Evolutionary conservation across 1,140 invertebrate species (phyloP).

Genomic region (Heterodera carotae): DNA sequence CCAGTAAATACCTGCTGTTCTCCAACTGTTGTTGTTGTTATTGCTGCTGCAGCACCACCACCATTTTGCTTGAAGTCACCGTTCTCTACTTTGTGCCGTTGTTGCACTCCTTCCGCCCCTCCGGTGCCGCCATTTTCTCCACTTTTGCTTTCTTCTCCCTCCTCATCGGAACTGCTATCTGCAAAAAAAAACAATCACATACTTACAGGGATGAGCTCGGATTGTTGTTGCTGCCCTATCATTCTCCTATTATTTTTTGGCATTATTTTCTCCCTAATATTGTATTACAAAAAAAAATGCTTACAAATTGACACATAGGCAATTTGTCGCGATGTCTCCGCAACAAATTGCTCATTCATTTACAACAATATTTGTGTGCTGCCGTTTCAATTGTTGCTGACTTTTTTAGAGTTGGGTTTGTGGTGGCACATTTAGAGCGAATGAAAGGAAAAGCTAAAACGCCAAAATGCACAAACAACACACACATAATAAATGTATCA

Average conservation of each 20-base stretch:
- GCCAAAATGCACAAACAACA: no score
- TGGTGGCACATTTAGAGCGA: no score
- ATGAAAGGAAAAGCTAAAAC: no score
- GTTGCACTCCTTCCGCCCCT: no score
- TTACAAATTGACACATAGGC: constrained; percentile 54
- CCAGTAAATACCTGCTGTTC: no score
- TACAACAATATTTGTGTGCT: neutral
- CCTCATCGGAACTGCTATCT: constrained; percentile 61
- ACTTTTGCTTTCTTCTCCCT: constrained; percentile 37
- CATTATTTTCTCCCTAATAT: neutral
- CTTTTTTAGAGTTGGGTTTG: no score
- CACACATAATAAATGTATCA: no score
- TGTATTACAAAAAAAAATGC: neutral
- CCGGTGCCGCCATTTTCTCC: neutral
- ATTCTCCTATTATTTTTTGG: neutral
- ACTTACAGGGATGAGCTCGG: no score
- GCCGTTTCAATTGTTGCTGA: constrained; percentile 1
- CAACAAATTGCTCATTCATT: constrained; percentile 54
- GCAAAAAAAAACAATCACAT: constrained; percentile 32
- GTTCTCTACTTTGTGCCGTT: neutral
- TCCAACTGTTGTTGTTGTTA: no score
- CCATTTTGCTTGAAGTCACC: neutral
- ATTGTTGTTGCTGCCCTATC: no score
- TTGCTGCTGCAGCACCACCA: no score
- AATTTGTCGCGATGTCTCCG: constrained; percentile 47